Base-by-base conservation (phyloP, 2,888 invertebrate genomes). In the Agriopis marginaria region DNA sequence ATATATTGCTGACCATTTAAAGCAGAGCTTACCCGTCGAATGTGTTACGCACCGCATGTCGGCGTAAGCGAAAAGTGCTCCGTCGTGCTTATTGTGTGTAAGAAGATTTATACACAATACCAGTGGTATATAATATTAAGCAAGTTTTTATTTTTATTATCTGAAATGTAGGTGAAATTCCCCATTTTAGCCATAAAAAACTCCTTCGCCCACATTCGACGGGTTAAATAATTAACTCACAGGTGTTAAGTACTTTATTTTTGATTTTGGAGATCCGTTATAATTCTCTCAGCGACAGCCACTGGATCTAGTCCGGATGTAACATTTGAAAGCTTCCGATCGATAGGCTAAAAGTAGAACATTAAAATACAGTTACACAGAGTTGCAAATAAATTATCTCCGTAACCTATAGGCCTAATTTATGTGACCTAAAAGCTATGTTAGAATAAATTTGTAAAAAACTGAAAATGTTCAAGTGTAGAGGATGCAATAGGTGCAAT, bases 401-500 rank as follows among this genome's bases (percentile, higher is more conserved):
- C 23, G 44, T 53, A 54, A 53, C 62, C 44, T 51, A 62, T 44
- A 54, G 45, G 62, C 62, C 62, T 53, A 42, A 53, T 42, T 62
- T 62, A 51, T 11, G 0, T 45, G 53, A 32, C 23, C 32, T 51
- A 44, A 65, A 62, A 68, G 63, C 55, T 56, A 3, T 44, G 11
- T 32, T 56, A 3, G 10, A 40, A 55, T 42, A 55, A 7, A 3
- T 42, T 42, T 42, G 61, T n/a, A 59, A 73, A 71, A 55, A 63
- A 10, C 32, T 39, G 51, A n/a, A 39, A 64, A 56, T 58, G 47
- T 61, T 44, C 23, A 47, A 12, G 54, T 39, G 65, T 54, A 40
- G 56, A 54, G 53, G 64, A 61, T 63, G 67, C 55, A 56, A 64
- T 66, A 76, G 81, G 84, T 89, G 89, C 89, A 89, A 85, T 86